Conservation (phyloP, 2,888 invertebrate genomes). For the Andricus curvator region DNA sequence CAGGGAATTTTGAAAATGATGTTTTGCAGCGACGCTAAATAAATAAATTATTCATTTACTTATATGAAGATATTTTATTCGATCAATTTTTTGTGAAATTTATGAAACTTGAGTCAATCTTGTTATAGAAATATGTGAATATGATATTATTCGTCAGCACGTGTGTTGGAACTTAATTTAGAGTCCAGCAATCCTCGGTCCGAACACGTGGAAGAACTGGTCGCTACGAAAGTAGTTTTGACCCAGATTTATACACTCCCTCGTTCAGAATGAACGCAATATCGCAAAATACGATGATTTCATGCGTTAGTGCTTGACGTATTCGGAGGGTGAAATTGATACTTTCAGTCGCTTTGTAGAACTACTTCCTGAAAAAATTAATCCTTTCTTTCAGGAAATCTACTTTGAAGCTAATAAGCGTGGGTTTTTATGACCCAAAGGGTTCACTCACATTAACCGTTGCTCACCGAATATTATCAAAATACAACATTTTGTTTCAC, state of each 20-base stretch:
- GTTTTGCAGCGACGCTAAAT: too few relatives aligned
- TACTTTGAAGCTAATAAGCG: not conserved
- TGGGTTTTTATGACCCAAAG: not conserved
- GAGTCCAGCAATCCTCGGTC: slow-evolving; percentile 27
- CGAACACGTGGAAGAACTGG: slow-evolving; percentile 37
- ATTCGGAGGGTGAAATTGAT: slow-evolving; percentile 16
- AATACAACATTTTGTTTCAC: not conserved
- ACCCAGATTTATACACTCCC: slow-evolving; percentile 31
- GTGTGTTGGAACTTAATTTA: slow-evolving; percentile 35
- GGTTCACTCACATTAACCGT: not conserved
- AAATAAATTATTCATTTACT: too few relatives aligned
- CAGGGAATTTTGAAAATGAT: too few relatives aligned
- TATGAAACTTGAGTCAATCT: not conserved
- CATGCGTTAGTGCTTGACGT: not conserved
- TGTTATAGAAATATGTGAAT: slow-evolving; percentile 25
- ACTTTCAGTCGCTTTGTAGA: not conserved
- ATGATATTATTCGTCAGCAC: slow-evolving; percentile 29
- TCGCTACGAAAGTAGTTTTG: slow-evolving; percentile 27
- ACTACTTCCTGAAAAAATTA: not conserved
- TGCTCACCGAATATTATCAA: not conserved
- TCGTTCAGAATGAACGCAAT: slow-evolving; percentile 23
- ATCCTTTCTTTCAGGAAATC: not conserved
- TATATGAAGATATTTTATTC: not conserved
- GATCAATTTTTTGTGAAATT: not conserved
- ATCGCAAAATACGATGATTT: not conserved